Evolutionary conservation across 2,797 vertebrate genomes (phyloP), one percentile per base, ranked within the genome.

Genomic region (Diceros bicornis): DNA sequence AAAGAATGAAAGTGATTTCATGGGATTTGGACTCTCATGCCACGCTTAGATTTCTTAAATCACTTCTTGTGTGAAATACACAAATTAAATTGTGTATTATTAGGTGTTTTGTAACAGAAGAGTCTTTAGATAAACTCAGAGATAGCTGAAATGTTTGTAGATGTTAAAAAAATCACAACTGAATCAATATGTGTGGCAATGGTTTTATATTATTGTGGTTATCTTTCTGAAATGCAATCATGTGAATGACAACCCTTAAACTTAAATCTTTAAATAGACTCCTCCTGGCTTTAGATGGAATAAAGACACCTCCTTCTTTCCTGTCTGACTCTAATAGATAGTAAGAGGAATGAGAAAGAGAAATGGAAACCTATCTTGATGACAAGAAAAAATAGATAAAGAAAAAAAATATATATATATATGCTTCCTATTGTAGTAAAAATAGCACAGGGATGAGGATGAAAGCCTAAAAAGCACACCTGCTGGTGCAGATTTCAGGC

Each of bases 31-130:
- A 8, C 4, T 69, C 20, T 34, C 6, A 32, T 29, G 25, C 1
- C 34, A 66, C 32, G 6, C 34, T 81, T 91, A 32, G 20, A 10
- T 78, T 91, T 68, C 64, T 79, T 97, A 92, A 94, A 44, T 29
- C 7, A 81, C 8, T 96, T 92, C n/a, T 47, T 66, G 6, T 78
- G 50, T 50, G 59, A 90, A 92, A 72, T 66, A 29, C 0, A 83
- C 9, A 34, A 62, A 93, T 29, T 75, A 23, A 27, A 69, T 78
- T 66, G 10, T 13, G 7, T 82, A 34, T 74, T 25, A 55, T 72
- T 68, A 77, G 32, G 2, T 68, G 13, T 44, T n/a, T 84, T 34
- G 8, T 21, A 78, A 66, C 6, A 78, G 34, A 75, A 74, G 2
- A 32, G 29, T 27, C 44, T 92, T 85, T 84, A 69, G 50, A 47